A percentile compares a stretch with the other conserved stretches of the same genome.
phyloP scores from a whole-genome alignment of 2,888 invertebrate species.

The Melieria omissa region DNA sequence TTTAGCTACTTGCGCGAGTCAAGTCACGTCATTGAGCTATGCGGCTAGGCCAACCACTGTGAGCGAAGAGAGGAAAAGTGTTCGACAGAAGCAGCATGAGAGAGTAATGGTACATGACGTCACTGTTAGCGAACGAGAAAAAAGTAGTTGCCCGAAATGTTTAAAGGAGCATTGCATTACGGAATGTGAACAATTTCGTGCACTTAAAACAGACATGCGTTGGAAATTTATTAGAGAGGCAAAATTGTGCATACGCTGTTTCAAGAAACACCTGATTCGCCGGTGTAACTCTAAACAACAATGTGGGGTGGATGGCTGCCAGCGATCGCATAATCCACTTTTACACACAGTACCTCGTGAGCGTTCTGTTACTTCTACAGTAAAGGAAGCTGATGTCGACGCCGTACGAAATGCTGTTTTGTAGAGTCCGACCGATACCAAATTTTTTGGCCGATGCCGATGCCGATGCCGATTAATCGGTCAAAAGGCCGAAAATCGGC shows the following conservation, averaged over 20 bases:
- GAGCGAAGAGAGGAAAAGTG: slow-evolving; percentile 8
- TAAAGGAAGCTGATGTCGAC: no score
- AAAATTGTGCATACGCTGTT: slow-evolving; percentile 30
- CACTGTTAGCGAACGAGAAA: neutral
- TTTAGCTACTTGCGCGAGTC: slow-evolving; percentile 21
- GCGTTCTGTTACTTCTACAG: neutral
- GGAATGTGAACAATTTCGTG: neutral
- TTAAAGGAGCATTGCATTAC: slow-evolving; percentile 1
- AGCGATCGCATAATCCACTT: slow-evolving; percentile 1
- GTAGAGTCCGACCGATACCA: no score
- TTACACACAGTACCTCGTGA: neutral
- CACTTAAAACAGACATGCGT: slow-evolving; percentile 1
- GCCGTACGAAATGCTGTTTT: neutral
- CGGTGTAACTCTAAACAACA: slow-evolving; percentile 29
- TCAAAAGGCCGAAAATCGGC: no score
- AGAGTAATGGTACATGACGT: slow-evolving; percentile 8
- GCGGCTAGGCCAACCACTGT: neutral
- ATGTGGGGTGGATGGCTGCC: slow-evolving; percentile 22
- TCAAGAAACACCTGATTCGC: slow-evolving; percentile 29
- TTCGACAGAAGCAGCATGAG: slow-evolving; percentile 3
- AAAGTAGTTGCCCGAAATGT: slow-evolving; percentile 7
- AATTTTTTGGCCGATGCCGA: no score
- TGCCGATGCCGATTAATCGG: no score
- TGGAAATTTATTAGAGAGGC: slow-evolving; percentile 21
- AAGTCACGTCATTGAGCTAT: neutral